phyloP scores from a whole-genome alignment of 1,140 invertebrate genomes.

The Drosophila kikkawai region DNA sequence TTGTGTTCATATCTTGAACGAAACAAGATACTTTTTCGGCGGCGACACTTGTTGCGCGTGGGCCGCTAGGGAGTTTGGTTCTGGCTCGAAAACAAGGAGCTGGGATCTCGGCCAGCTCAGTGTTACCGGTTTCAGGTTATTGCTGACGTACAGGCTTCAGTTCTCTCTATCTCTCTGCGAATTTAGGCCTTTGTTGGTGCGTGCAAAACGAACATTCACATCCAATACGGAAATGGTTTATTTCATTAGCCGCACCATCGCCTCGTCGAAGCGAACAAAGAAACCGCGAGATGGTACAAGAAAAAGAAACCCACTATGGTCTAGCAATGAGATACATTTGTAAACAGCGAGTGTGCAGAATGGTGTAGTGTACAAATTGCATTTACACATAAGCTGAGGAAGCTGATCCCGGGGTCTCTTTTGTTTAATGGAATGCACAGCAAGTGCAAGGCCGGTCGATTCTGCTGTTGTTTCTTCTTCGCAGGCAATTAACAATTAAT shows the following conservation, averaged over 20 bases:
- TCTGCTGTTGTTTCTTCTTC: conserved; percentile 19
- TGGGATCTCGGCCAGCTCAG: conserved; percentile 15
- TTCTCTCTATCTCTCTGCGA: conserved; percentile 34
- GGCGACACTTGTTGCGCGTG: conserved; percentile 70
- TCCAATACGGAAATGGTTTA: conserved; percentile 47
- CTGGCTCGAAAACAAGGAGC: conserved; percentile 19
- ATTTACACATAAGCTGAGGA: not conserved
- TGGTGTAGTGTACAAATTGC: conserved; percentile 3
- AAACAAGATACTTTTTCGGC: conserved; percentile 63
- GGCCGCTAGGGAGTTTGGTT: conserved; percentile 30
- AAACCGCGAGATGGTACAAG: conserved; percentile 19
- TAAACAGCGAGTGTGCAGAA: conserved; percentile 10
- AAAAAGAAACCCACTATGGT: conserved; percentile 1
- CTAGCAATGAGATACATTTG: conserved; percentile 12
- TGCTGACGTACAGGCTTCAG: not conserved
- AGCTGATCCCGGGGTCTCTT: conserved; percentile 36
- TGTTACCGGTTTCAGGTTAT: conserved; percentile 44
- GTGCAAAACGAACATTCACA: conserved; percentile 29
- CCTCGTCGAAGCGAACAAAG: conserved; percentile 20
- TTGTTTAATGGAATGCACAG: conserved; percentile 47
- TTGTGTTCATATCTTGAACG: conserved; percentile 24
- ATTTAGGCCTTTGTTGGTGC: conserved; percentile 28
- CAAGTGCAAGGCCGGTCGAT: conserved; percentile 43
- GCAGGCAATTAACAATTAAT: conserved; percentile 49
- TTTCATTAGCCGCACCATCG: conserved; percentile 30